These are phyloP conservation scores for Python bivittatus DNA, from an alignment of 2,113 vertebrate genomes.

Conservation along the genomic window DNA sequence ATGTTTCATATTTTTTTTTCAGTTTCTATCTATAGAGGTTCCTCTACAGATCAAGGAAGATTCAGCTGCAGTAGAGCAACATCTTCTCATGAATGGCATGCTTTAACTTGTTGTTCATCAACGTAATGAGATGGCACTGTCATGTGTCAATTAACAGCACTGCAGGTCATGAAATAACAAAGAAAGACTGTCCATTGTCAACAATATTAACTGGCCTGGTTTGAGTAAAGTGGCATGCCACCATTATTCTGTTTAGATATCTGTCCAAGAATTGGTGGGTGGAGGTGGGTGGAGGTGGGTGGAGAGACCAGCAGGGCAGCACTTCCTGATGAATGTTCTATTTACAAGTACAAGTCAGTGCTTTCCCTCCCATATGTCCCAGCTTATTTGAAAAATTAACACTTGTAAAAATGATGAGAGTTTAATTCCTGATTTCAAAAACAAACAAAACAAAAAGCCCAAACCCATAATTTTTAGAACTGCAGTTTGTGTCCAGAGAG, in stretches of 20 bases:
- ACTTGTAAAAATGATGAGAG: constrained; percentile 32
- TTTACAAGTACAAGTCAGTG: constrained; percentile 1
- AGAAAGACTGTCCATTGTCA: constrained; percentile 1
- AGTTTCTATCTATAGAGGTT: background rate
- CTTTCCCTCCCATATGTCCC: background rate
- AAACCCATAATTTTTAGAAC: constrained; percentile 14
- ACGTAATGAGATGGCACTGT: constrained; percentile 26
- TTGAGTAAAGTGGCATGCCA: constrained; percentile 7
- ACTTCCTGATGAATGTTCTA: constrained; percentile 24
- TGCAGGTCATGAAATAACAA: constrained; percentile 7
- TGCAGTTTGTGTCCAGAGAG: background rate
- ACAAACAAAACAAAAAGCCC: background rate
- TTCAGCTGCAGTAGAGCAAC: constrained; percentile 15
- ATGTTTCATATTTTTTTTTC: constrained; percentile 21
- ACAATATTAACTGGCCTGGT: constrained; percentile 19
- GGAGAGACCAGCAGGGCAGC: background rate
- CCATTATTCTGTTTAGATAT: constrained; percentile 1
- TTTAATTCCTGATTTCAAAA: background rate
- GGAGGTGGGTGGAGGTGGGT: constrained; percentile 3
- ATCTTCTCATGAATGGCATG: background rate
- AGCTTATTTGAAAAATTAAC: constrained; percentile 30
- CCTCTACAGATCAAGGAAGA: constrained; percentile 26
- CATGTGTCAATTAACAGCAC: constrained; percentile 37
- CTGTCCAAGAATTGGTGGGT: constrained; percentile 6
- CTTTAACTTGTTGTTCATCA: constrained; percentile 16